These are phyloP conservation scores for Caerostris extrusa DNA, from an alignment of 1,140 invertebrate genomes.

Conservation along the genomic window DNA sequence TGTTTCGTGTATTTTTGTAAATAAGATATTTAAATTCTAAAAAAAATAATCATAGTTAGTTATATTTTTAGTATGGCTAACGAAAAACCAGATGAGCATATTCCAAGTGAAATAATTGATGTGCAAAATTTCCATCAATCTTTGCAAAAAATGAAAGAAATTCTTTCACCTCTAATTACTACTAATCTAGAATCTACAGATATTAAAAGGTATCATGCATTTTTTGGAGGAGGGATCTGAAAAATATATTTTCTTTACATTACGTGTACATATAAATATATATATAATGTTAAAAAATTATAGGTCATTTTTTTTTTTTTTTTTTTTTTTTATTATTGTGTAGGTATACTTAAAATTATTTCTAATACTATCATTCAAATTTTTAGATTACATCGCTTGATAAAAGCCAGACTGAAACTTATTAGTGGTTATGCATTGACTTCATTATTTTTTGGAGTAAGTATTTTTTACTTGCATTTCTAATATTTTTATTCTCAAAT, in stretches of 20 bases:
- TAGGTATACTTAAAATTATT: background rate
- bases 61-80: background rate
- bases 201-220: slow-evolving; percentile 16
- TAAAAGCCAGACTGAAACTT: slow-evolving; percentile 73
- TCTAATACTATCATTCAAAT: background rate
- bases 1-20: background rate
- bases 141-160: slow-evolving; percentile 50
- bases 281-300: background rate
- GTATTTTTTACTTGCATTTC: slow-evolving; percentile 14
- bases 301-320: background rate
- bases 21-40: background rate
- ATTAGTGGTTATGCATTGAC: slow-evolving; percentile 73
- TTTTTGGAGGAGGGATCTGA: too few species aligned
- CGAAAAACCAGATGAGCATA: background rate
- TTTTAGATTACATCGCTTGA: slow-evolving; percentile 73
- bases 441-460: slow-evolving; percentile 78
- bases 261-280: background rate
- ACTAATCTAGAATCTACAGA: slow-evolving; percentile 61
- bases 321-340: background rate
- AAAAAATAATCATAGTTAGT: background rate
- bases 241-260: background rate
- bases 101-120: slow-evolving; percentile 64
- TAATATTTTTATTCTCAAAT: background rate
- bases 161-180: slow-evolving; percentile 7
- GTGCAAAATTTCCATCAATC: slow-evolving; percentile 54